Conservation (phyloP, 2,113 vertebrate species). For the Numenius arquata region DNA sequence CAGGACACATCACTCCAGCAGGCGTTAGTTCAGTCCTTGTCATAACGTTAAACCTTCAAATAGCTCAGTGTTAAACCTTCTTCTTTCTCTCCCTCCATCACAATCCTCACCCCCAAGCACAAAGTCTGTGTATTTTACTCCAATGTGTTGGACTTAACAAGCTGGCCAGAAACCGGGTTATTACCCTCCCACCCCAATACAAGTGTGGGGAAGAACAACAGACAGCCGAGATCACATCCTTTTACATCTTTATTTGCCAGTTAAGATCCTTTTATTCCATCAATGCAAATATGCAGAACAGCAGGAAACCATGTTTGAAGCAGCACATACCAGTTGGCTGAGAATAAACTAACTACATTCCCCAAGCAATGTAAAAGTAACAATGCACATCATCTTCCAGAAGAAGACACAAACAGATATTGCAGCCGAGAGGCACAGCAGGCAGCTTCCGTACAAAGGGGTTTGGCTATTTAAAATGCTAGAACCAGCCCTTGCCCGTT, state of each 20-base stretch:
- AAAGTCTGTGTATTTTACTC: background rate
- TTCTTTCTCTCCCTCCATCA: background rate
- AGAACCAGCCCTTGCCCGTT: conserved; percentile 40
- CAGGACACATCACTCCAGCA: background rate
- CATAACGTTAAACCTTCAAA: background rate
- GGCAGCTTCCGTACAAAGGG: conserved; percentile 47
- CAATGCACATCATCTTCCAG: conserved; percentile 32
- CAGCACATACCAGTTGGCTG: conserved; percentile 44
- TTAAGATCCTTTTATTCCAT: conserved; percentile 64
- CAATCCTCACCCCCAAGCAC: background rate
- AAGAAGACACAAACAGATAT: conserved; percentile 31
- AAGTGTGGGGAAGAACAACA: background rate
- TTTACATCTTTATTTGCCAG: conserved; percentile 72
- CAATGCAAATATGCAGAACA: conserved; percentile 55
- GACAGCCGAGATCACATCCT: conserved; percentile 3
- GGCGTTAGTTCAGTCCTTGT: background rate
- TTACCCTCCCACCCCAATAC: background rate
- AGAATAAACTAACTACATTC: conserved; percentile 35
- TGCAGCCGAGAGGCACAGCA: conserved; percentile 12
- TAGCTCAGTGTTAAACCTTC: background rate
- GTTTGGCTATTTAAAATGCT: conserved; percentile 63
- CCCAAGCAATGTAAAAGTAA: conserved; percentile 56
- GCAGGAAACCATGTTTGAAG: conserved; percentile 53
- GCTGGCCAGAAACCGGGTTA: background rate
- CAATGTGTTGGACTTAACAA: background rate